Evolutionary conservation across 1,140 invertebrate species (phyloP).

Genomic region (Drosophila takahashii): DNA sequence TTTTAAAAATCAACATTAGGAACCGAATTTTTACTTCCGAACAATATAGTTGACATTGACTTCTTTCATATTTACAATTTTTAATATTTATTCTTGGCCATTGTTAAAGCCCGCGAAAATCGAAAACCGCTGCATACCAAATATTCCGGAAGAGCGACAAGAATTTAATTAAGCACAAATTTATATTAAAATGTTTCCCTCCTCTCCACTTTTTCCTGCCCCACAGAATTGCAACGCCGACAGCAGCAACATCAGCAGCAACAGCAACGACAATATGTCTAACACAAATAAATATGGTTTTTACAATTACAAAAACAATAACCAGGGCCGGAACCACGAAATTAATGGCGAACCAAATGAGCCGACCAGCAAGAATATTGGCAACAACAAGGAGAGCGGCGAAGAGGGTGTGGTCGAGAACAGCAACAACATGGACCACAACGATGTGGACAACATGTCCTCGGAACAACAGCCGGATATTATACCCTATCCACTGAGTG

Average conservation of each 20-base stretch:
- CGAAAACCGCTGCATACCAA: background rate
- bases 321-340: constrained; percentile 41
- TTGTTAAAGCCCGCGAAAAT: background rate
- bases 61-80: too few species aligned
- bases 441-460: constrained; percentile 57
- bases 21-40: too few species aligned
- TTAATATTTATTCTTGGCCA: background rate
- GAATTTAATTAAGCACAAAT: constrained; percentile 51
- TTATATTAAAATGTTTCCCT: constrained; percentile 35
- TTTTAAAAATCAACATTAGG: too few species aligned
- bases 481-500: constrained; percentile 76
- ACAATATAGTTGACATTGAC: too few species aligned
- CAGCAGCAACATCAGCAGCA: constrained; percentile 30
- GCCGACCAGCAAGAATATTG: constrained; percentile 21
- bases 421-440: constrained; percentile 36
- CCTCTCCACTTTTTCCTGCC: background rate
- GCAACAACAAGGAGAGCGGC: constrained; percentile 15
- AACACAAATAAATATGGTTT: constrained; percentile 56
- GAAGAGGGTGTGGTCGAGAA: constrained; percentile 17
- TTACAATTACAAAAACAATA: constrained; percentile 52
- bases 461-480: constrained; percentile 78
- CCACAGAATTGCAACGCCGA: constrained; percentile 53
- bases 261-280: constrained; percentile 32
- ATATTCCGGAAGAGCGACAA: background rate
- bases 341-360: constrained; percentile 60